Evolutionary conservation across 2,888 invertebrate genomes (phyloP), one percentile per base, ranked within the genome.

Genomic region (Alloplasta piceator): DNA sequence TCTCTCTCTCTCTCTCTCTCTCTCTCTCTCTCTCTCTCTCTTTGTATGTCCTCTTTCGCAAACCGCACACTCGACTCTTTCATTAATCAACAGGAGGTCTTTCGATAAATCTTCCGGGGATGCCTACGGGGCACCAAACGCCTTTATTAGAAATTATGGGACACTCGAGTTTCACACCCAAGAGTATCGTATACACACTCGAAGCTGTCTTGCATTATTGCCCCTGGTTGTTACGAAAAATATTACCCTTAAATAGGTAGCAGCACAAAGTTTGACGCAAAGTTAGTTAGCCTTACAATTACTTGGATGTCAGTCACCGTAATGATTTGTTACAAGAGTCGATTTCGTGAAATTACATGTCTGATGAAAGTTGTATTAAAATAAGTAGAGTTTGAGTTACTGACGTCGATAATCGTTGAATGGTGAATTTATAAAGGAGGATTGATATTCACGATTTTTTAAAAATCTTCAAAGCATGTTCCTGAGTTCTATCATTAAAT

Each of bases 71-170:
- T 83, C 77, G 79, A 80, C 77, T 72, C 79, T 83, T 85, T 82
- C 83, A 85, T 85, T 83, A 85, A 83, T 85, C 84, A 83, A 78
- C 82, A 71, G 81, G 83, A 77, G 83, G 84, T 82, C 82, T 76
- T 79, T 74, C 82, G 79, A 85, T 85, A 85, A 85, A 83, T 85
- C 82, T 83, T 82, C 56, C 61, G 56, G 74, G 67, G 75, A 67
- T 71, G 80, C 71, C 66, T 55, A 43, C 26, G 3, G 43, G 56
- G 71, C 63, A 61, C 66, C 52, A 43, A 74, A 81, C 81, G 78
- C 70, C 82, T 85, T 85, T 84, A 85, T 85, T 82, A 84, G 78
- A 84, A 84, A 83, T 82, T 83, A 84, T 82, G 77, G 74, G 66
- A 80, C 71, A 82, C 83, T 82, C 78, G 75, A 84, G 80, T 78